Percentiles rank a stretch among this genome's conserved stretches.
These are phyloP conservation scores for Alca torda DNA, from an alignment of 2,797 vertebrate species.

Conservation along the genomic window DNA sequence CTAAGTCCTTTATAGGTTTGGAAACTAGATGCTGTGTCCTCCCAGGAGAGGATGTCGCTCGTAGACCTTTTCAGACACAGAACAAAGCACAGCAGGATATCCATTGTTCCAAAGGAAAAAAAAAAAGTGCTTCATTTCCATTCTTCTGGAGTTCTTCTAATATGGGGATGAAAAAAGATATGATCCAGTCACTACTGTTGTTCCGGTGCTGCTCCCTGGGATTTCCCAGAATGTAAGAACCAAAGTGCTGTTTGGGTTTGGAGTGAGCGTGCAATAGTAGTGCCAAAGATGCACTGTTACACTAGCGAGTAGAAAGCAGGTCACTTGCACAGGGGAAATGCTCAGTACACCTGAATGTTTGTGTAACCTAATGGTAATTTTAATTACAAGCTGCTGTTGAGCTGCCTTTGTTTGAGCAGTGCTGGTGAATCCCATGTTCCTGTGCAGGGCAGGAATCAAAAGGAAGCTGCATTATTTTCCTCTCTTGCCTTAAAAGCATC, in stretches of 20 bases:
- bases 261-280: neutral
- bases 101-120: neutral
- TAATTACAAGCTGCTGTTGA: neutral
- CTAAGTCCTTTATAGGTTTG: neutral
- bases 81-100: neutral
- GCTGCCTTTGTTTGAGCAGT: neutral
- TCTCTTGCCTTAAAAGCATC: neutral
- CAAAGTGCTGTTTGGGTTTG: neutral
- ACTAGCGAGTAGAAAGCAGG: neutral
- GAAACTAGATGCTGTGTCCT: neutral
- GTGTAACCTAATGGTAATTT: neutral
- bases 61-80: neutral
- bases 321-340: neutral
- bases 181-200: neutral
- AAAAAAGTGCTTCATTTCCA: neutral
- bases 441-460: neutral
- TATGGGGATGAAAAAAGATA: fast-evolving
- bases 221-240: neutral
- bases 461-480: neutral
- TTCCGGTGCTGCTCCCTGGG: neutral
- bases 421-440: neutral
- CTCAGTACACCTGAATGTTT: neutral
- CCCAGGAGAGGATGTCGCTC: neutral
- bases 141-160: neutral
- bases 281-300: neutral